phyloP scores from a whole-genome alignment of 2,888 invertebrate genomes.

The Tenthredo distinguenda region DNA sequence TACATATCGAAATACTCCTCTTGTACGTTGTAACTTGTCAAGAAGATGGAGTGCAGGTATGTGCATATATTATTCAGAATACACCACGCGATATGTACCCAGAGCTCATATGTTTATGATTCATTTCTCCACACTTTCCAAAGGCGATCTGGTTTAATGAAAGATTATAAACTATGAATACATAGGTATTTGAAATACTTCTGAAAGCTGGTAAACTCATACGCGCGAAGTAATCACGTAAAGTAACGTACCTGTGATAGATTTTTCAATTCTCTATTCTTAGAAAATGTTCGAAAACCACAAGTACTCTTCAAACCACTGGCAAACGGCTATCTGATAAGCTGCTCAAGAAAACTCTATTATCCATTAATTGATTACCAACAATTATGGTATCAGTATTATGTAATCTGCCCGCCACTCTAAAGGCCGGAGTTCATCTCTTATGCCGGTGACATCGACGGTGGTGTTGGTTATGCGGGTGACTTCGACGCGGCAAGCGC shows the following conservation, averaged over 20 bases:
- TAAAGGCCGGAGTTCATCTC: not conserved
- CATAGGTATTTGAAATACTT: not conserved
- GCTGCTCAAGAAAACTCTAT: not conserved
- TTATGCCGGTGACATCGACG: constrained; percentile 19
- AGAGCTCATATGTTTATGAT: not conserved
- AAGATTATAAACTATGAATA: not conserved
- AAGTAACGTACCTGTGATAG: not conserved
- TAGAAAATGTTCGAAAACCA: not conserved
- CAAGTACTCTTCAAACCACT: not conserved
- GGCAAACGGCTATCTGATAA: not conserved
- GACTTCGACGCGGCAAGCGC: not conserved
- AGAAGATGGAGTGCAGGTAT: constrained; percentile 51
- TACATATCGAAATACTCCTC: constrained; percentile 52
- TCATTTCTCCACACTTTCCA: constrained; percentile 23
- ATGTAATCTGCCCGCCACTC: constrained; percentile 1
- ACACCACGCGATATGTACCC: not conserved
- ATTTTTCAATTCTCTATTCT: not conserved
- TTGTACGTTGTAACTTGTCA: constrained; percentile 52
- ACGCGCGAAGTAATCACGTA: not conserved
- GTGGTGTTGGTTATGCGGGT: constrained; percentile 1
- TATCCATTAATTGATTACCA: not conserved
- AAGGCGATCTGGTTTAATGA: not conserved
- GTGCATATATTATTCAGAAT: constrained; percentile 22
- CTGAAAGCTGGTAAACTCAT: not conserved
- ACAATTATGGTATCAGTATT: not conserved